phyloP scores from a whole-genome alignment of 2,113 vertebrate species.

The Recurvirostra avosetta region DNA sequence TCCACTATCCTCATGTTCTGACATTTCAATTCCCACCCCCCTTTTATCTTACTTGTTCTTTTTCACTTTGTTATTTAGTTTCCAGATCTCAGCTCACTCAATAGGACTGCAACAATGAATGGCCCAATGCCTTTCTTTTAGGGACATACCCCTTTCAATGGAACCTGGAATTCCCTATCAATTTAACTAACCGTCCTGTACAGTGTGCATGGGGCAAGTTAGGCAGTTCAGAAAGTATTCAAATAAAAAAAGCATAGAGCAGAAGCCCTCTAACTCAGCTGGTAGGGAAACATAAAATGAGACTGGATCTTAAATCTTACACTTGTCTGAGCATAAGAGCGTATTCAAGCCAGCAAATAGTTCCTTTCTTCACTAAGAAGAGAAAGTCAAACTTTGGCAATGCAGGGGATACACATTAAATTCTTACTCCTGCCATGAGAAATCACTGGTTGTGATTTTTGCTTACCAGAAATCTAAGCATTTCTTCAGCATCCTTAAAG shows the following conservation, averaged over 20 bases:
- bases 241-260: neutral
- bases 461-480: neutral
- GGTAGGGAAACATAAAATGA: neutral
- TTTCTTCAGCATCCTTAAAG: neutral
- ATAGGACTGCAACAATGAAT: neutral
- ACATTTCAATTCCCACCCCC: neutral
- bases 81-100: neutral
- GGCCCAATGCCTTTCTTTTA: neutral
- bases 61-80: neutral
- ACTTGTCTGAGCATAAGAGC: neutral
- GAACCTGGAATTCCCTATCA: neutral
- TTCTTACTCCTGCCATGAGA: neutral
- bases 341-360: neutral
- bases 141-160: neutral
- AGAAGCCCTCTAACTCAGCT: neutral
- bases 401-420: neutral
- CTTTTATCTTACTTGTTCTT: neutral
- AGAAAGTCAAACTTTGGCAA: neutral
- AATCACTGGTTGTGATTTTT: neutral
- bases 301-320: neutral
- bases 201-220: neutral
- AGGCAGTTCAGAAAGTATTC: neutral
- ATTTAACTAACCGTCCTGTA: neutral
- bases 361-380: neutral
- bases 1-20: neutral